Base-by-base conservation (phyloP, 2,888 invertebrate genomes). In the Sphaerophoria rueppellii region DNA sequence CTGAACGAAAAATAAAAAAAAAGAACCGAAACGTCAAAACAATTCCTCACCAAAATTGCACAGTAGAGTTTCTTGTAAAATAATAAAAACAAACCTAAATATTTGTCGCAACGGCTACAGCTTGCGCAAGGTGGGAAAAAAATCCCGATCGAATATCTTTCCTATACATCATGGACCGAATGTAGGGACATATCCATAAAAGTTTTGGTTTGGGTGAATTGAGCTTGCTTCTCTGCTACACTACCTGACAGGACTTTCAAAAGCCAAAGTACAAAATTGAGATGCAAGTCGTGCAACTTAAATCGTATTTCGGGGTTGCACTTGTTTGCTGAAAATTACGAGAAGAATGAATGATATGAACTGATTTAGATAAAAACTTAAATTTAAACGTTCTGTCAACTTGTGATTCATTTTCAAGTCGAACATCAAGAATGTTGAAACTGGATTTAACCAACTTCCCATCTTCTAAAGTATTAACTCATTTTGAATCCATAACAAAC, bases 31-130 rank as follows among this genome's bases (percentile, higher is more conserved):
- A 24, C 24, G 24, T 24, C 24, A 24, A 24, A 78, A 67, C 82
- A 65, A 70, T 82, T 82, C 78, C 78, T 70, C 70, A 80, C 74
- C 50, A 67, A 80, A 83, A 74, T 80, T 83, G 83, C 80, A 79
- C 71, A 74, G 82, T 74, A 61, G 34, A 70, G 67, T 82, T 63
- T 82, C 82, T 78, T 83, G 83, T 83, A 83, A 83, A 83, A 83
- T 71, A 71, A 80, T 80, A 83, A 83, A 83, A 83, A 83, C 54
- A 58, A 80, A 83, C 74, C 75, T 75, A 83, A 83, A 83, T 80
- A 83, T 83, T 83, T 83, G 80, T 83, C 83, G 83, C 83, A 83
- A 75, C 55, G 80, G 75, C 80, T 60, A 70, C 58, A 69, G 63
- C 50, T 48, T 48, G 54, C 50, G 11, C 7, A 35, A 67, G 67